Percentiles rank a stretch among this genome's conserved stretches.
phyloP scores from a whole-genome alignment of 2,888 invertebrate species.

The Eueremaeus valkanovi region DNA sequence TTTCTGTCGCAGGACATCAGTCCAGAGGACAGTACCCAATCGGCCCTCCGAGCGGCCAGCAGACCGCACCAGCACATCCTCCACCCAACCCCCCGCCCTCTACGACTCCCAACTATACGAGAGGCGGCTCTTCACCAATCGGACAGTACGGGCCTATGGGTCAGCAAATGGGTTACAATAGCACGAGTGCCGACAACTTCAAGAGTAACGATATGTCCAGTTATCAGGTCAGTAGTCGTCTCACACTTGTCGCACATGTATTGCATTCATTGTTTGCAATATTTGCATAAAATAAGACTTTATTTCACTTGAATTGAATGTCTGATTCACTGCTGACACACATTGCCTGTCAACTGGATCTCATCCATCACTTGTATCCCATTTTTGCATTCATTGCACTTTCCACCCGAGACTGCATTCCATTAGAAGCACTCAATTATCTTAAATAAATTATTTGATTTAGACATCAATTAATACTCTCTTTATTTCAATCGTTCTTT shows the following conservation, averaged over 20 bases:
- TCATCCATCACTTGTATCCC: neutral
- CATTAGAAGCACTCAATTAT: neutral
- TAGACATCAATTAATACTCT: neutral
- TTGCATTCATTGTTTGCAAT: neutral
- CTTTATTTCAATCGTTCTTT: neutral
- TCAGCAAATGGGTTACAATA: slow-evolving; percentile 25
- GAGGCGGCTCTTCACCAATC: slow-evolving; percentile 10
- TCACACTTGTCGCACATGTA: neutral
- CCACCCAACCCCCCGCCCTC: slow-evolving; percentile 19
- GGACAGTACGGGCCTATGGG: slow-evolving; percentile 31
- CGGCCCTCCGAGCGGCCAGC: neutral
- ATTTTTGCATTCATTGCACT: neutral
- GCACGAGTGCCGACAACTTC: neutral
- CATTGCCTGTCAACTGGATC: neutral
- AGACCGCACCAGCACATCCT: neutral
- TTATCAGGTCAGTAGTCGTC: slow-evolving; percentile 21
- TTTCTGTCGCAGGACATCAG: neutral
- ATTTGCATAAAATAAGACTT: neutral
- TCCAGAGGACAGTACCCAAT: slow-evolving; percentile 2
- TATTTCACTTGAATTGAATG: neutral
- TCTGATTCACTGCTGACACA: neutral
- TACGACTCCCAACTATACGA: neutral
- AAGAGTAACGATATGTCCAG: slow-evolving; percentile 1
- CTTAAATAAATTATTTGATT: neutral
- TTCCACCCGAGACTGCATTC: too few relatives aligned